Evolutionary conservation across 2,888 invertebrate genomes (phyloP).

Genomic region (Diadromus collaris): DNA sequence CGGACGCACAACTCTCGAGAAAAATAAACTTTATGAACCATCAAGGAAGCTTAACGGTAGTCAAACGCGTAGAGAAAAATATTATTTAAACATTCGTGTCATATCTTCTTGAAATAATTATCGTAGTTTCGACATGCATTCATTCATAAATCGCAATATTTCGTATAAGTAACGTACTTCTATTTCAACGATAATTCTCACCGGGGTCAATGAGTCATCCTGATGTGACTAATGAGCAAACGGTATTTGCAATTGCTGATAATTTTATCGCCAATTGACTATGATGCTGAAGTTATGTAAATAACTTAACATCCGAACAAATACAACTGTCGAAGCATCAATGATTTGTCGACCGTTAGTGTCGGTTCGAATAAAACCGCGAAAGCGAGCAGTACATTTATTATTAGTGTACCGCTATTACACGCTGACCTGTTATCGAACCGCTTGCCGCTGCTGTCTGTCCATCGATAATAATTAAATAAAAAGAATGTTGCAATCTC

Average conservation of each 20-base stretch:
- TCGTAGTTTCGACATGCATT: not conserved
- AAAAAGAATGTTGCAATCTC: not conserved
- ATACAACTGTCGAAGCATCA: not conserved
- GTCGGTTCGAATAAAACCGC: not conserved
- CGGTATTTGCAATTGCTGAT: conserved; percentile 47
- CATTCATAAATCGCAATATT: not conserved
- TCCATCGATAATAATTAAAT: conserved; percentile 40
- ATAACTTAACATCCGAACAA: conserved; percentile 14
- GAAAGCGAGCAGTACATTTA: conserved; percentile 7
- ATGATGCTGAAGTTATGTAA: conserved; percentile 31
- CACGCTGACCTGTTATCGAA: conserved; percentile 27
- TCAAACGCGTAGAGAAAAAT: not conserved
- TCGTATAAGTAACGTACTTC: conserved; percentile 33
- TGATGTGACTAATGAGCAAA: conserved; percentile 42
- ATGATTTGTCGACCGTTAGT: not conserved
- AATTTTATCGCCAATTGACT: conserved; percentile 39
- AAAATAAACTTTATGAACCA: not conserved
- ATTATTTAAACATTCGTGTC: not conserved
- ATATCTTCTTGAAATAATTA: not conserved
- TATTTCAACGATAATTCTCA: conserved; percentile 37
- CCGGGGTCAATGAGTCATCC: conserved; percentile 54
- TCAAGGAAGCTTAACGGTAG: not conserved
- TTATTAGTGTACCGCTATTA: conserved; percentile 44
- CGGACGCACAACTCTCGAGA: not conserved
- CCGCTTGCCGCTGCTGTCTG: not conserved